Base-by-base conservation (phyloP, 2,113 vertebrate genomes). In the Eulemur rufifrons region DNA sequence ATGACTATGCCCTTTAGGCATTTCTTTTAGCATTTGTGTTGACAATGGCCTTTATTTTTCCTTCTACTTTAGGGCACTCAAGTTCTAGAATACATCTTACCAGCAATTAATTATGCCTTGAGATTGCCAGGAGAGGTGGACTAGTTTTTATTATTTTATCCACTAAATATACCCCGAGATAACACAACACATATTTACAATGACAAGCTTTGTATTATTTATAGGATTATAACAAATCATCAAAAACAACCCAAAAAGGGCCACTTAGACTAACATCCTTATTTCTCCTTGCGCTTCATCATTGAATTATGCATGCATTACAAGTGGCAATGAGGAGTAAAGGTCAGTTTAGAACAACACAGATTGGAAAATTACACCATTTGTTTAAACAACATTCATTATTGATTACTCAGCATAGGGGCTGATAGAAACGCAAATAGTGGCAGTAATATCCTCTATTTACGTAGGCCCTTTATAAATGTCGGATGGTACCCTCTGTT, bases 161-260 rank as follows among this genome's bases (percentile, higher is more conserved):
- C 97, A 89, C 98, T 98, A 98, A 98, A 96, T 98, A 96, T 91
- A 97, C 93, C 96, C 98, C 96, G 94, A 94, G 97, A 96, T 98
- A 97, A 96, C 83, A 37, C 96, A 76, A 91, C 92, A 93, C 97
- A 1, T 97, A 93, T 93, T 98, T 95, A 95, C 95, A 97, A 66
- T 85, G 90, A 95, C 94, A 69, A 95, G 94, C 85, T 98, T 97
- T 98, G 54, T 98, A 98, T 84, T 98, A 98, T 98, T 98, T 98
- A 98, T 98, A 86, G 95, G 84, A 91, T 95, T 87, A 74, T 92
- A 97, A 92, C 76, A 95, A 97, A 97, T 98, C 76, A 95, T 94
- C 97, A 96, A 64, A 97, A 96, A 84, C 91, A 95, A 66, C 97
- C 82, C 96, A 89, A 85, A 97, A 97, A 97, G 54, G 95, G 95